These are phyloP conservation scores for Tapera naevia DNA, from an alignment of 2,797 vertebrate genomes.

Conservation along the genomic window DNA sequence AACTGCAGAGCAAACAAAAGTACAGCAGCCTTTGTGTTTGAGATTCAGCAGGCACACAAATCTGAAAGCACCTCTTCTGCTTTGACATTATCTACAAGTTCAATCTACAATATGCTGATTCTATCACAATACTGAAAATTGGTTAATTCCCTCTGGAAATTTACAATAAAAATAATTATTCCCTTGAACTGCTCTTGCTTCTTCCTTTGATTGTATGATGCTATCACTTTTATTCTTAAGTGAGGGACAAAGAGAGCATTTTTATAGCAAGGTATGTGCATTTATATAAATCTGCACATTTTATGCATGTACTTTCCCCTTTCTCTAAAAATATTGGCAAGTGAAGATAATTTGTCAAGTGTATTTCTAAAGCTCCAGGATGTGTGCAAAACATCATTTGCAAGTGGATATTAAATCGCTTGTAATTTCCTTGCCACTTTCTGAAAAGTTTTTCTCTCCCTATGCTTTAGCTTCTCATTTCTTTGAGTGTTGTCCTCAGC, in stretches of 20 bases:
- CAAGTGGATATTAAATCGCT: neutral
- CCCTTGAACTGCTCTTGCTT: slow-evolving; percentile 87
- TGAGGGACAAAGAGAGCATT: slow-evolving; percentile 50
- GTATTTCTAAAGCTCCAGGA: neutral
- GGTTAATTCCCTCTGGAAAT: slow-evolving; percentile 85
- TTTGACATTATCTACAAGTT: slow-evolving; percentile 82
- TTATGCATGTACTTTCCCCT: neutral
- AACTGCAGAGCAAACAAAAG: slow-evolving; percentile 69
- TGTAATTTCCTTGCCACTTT: neutral
- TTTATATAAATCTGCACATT: slow-evolving; percentile 42
- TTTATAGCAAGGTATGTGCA: neutral
- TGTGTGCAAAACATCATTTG: neutral
- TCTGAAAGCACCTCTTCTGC: slow-evolving; percentile 70
- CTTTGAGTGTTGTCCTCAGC: neutral
- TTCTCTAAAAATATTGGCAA: neutral
- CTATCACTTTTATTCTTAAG: slow-evolving; percentile 82
- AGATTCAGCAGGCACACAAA: slow-evolving; percentile 74
- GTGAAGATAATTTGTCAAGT: neutral
- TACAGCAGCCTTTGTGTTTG: slow-evolving; percentile 64
- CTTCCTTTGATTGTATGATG: slow-evolving; percentile 88
- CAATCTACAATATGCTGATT: slow-evolving; percentile 91
- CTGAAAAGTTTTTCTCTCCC: neutral
- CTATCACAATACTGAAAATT: slow-evolving; percentile 92
- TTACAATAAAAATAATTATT: slow-evolving; percentile 85
- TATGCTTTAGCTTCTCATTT: neutral